phyloP scores from a whole-genome alignment of 1,140 invertebrate genomes.

The Episyrphus balteatus region DNA sequence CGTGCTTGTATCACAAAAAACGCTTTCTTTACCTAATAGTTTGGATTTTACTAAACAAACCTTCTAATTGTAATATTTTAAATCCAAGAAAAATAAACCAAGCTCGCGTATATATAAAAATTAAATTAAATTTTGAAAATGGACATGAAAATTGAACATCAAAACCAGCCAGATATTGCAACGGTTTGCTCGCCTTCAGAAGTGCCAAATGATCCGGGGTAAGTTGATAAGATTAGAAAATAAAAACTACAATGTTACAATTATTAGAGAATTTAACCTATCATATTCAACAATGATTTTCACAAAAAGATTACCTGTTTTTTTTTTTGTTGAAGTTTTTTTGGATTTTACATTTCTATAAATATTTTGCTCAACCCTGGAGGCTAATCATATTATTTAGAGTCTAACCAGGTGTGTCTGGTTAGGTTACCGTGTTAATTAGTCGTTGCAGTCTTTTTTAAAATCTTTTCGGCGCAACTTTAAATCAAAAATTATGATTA shows the following conservation, averaged over 20 bases:
- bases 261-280: conserved; percentile 8
- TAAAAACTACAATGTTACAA: no score
- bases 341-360: neutral
- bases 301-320: neutral
- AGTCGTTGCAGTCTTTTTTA: no score
- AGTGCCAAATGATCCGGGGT: conserved; percentile 84
- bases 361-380: conserved; percentile 12
- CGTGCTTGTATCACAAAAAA: no score
- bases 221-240: no score
- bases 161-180: conserved; percentile 50
- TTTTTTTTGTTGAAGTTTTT: neutral
- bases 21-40: no score
- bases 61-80: no score
- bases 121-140: conserved; percentile 5
- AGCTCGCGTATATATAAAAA: no score
- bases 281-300: neutral
- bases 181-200: conserved; percentile 66
- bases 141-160: conserved; percentile 35
- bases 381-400: conserved; percentile 24
- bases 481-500: no score
- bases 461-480: no score
- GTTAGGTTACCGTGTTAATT: no score
- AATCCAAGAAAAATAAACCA: no score
- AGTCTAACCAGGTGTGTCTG: conserved; percentile 25
- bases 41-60: no score